Conservation (phyloP, 1,140 invertebrate species). For the Dolichoris vasculosae region DNA sequence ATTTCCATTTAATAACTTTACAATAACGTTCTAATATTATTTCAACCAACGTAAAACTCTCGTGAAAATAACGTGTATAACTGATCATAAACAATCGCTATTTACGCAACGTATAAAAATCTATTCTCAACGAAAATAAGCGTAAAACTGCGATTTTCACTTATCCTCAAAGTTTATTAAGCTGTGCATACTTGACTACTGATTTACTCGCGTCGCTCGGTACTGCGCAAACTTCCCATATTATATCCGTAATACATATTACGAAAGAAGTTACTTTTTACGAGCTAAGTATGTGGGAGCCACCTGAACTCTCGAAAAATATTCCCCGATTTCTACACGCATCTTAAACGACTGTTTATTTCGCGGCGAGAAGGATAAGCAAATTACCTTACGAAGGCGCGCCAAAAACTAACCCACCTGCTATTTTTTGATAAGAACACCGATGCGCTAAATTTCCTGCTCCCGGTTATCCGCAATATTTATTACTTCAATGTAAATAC, state of each 20-base stretch:
- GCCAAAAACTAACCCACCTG: neutral
- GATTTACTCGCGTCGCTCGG: conserved; percentile 33
- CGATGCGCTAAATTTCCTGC: conserved; percentile 3
- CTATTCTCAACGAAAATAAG: neutral
- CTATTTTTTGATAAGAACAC: conserved; percentile 24
- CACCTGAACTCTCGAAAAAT: conserved; percentile 33
- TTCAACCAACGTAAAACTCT: too few relatives aligned
- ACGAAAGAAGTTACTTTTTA: conserved; percentile 19
- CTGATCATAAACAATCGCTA: neutral
- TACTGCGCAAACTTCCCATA: neutral
- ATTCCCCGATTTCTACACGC: neutral
- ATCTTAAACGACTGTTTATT: conserved; percentile 41
- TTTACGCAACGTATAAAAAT: neutral
- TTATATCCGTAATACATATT: conserved; percentile 15
- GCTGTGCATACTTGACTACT: neutral
- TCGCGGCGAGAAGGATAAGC: neutral
- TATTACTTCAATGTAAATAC: too few relatives aligned
- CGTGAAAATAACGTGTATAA: too few relatives aligned
- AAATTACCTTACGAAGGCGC: neutral
- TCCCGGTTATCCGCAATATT: neutral
- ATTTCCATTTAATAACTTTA: too few relatives aligned
- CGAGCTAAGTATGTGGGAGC: conserved; percentile 24
- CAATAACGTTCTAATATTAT: too few relatives aligned
- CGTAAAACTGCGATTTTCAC: neutral
- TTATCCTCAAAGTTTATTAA: conserved; percentile 13